Evolutionary conservation across 2,113 vertebrate species (phyloP), one percentile per base, ranked within the genome.

Genomic region (Datnioides undecimradiatus): DNA sequence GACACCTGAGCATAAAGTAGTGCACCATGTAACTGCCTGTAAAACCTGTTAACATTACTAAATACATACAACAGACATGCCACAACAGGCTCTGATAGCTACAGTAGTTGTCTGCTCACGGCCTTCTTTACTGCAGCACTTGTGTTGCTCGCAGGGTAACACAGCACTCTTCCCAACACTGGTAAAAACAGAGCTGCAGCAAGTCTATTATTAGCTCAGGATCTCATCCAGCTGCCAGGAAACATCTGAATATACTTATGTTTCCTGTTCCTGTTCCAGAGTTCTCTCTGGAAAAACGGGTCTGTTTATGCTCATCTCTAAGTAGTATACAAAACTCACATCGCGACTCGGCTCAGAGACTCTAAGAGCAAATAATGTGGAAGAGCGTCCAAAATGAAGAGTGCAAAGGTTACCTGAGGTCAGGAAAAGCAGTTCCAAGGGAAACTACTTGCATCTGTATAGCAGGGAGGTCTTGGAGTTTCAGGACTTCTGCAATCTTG

Each of bases 361-460:
- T 14, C 12, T 8, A 21, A 6, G 34, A 25, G 7, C 33, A 5
- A 41, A 43, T 16, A 38, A 19, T 8, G 19, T 19, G 13, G 13
- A 8, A 51, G n/a, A 6, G 25, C 2, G 17, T 27, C n/a, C 23
- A 23, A n/a, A n/a, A 49, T 31, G 9, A 10, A 29, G 31, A 29
- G 0, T 25, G 11, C 6, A 63, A 41, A 13, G 8, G 82, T 94
- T 91, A 99, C 98, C 96, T 95, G 86, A 99, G 92, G 84, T 99
- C 97, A 0, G 97, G 96, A 69, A 95, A 96, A 0, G 7, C 70
- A 0, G 17, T 90, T 27, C 92, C 94, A 0, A 98, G 92, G 0
- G 82, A 93, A 4, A 88, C 95, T 12, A 98, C 93, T 78, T 97
- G 94, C 2, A 97, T 85, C 94, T 96, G 96, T 54, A 98, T 95